Base-by-base conservation (phyloP, 2,113 vertebrate genomes). In the Hemichromis elongatus region DNA sequence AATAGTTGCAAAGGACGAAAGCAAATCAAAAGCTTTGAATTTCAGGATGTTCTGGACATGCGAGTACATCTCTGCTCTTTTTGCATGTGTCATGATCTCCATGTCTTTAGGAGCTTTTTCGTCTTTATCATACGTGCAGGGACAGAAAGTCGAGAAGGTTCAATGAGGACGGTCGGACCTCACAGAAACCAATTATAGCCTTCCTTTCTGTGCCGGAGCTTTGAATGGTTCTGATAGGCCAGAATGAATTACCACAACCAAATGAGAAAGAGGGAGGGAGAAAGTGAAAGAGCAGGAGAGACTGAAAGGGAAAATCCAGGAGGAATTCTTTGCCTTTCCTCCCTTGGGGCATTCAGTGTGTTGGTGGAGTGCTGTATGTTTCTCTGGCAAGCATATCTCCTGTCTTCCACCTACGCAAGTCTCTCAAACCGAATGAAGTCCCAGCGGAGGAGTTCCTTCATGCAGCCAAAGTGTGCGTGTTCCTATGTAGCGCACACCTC, bases 191-290 rank as follows among this genome's bases (percentile, higher is more conserved):
- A 94, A 93, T 95, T 94, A 92, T 77, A 59, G 78, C 88, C 84
- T 87, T 90, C 88, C 78, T 91, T 88, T 88, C 81, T 86, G 75
- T 37, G 61, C 84, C 19, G 77, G 35, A 83, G 86, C 83, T 83
- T 87, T 90, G 84, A 91, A 92, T 86, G 89, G 79, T 85, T 94
- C 87, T 92, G 93, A 93, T 94, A 92, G 88, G 90, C 88, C 82
- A 42, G 88, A 93, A 94, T 93, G 92, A 93, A 95, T 94, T 91
- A 90, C 82, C 89, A 85, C 88, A 85, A 91, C 54, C 92, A 91
- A 93, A 93, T 89, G 88, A 92, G 94, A 89, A 77, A 26, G 70
- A 78, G 80, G 86, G 81, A 59, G 78, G 16, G 28, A n/a, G n/a
- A 70, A 77, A 79, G 86, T 8, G 28, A 82, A 63, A 61, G 57